Conservation (phyloP, 2,888 invertebrate species). For the Rhamnusium bicolor region DNA sequence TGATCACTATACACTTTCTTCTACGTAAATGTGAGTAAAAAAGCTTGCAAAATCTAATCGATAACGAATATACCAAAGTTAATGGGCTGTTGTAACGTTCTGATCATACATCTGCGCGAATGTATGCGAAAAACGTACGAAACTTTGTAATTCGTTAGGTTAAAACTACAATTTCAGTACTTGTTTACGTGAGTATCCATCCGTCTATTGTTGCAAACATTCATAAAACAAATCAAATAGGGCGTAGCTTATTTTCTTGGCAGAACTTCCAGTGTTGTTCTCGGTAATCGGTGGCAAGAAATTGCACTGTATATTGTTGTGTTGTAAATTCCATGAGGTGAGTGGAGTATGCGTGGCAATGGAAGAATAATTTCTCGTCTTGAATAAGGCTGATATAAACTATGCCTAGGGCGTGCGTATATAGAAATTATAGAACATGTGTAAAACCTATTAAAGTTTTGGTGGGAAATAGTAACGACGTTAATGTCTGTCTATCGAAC, state of each 20-base stretch:
- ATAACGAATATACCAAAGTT: too few relatives aligned
- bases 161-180: neutral
- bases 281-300: slow-evolving; percentile 24
- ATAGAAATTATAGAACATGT: neutral
- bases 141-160: too few relatives aligned
- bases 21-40: too few relatives aligned
- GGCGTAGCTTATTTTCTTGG: slow-evolving; percentile 26
- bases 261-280: slow-evolving; percentile 32
- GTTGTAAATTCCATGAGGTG: slow-evolving; percentile 32
- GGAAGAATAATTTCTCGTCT: neutral
- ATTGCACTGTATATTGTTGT: slow-evolving; percentile 38
- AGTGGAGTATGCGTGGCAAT: slow-evolving; percentile 24
- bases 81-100: too few relatives aligned
- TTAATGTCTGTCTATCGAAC: too few relatives aligned
- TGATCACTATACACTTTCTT: too few relatives aligned
- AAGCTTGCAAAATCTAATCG: too few relatives aligned
- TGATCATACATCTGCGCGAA: too few relatives aligned
- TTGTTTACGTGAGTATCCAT: slow-evolving; percentile 16
- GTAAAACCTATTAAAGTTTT: too few relatives aligned
- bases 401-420: neutral
- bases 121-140: too few relatives aligned
- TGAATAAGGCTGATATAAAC: neutral
- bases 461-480: too few relatives aligned
- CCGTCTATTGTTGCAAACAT: slow-evolving; percentile 14
- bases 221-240: slow-evolving; percentile 13